phyloP scores from a whole-genome alignment of 2,888 invertebrate species.

The Rhagonycha fulva region DNA sequence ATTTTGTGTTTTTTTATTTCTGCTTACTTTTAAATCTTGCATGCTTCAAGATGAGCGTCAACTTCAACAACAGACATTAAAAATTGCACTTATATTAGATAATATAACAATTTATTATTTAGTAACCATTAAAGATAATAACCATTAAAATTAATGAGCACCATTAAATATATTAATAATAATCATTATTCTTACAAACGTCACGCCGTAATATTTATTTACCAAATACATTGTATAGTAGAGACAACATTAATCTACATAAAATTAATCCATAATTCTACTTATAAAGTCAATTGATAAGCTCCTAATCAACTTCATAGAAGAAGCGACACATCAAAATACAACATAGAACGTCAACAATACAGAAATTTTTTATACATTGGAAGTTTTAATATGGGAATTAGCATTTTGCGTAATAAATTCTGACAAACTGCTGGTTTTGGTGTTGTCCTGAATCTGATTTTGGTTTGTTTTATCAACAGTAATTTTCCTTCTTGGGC shows the following conservation, averaged over 20 bases:
- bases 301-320: background rate
- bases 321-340: background rate
- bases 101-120: no score
- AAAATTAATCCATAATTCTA: background rate
- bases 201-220: background rate
- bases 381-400: background rate
- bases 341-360: background rate
- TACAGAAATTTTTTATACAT: background rate
- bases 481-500: slow-evolving; percentile 40
- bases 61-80: no score
- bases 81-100: no score
- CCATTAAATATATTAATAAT: no score
- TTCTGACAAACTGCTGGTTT: slow-evolving; percentile 53
- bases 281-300: no score
- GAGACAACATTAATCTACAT: background rate
- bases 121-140: no score
- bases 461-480: slow-evolving; percentile 54
- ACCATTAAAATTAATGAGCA: no score
- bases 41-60: no score
- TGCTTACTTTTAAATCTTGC: no score
- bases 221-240: no score
- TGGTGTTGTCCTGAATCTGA: slow-evolving; percentile 50
- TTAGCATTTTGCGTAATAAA: slow-evolving; percentile 41
- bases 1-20: no score
- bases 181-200: background rate